Evolutionary conservation across 2,113 vertebrate species (phyloP), one percentile per base, ranked within the genome.

Genomic region (Coregonus clupeaformis): DNA sequence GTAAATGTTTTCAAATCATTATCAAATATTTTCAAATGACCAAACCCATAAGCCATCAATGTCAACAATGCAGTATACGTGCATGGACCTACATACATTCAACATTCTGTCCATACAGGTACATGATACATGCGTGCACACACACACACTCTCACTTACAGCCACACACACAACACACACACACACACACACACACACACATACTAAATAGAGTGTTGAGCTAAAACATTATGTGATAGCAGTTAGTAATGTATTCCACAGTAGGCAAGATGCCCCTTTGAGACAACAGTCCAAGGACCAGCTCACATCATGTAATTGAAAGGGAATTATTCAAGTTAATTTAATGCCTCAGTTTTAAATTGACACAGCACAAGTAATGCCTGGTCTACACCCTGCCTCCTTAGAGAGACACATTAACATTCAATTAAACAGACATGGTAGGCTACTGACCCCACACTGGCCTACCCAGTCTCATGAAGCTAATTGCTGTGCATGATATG

Each of bases 261-360:
- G 27, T 16, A 11, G 55, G 49, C 57, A 24, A n/a, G 45, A 6
- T 18, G 13, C 25, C 36, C 24, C 55, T 60, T 22, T 65, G 62
- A 79, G 47, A 55, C 36, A 52, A 68, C 25, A 1, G 52, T 71
- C 75, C 73, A 29, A 52, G 12, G 25, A n/a, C 59, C 49, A 55
- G 84, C 90, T 81, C 82, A 89, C 24, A 87, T 86, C 36, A 42
- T 42, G 6, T 91, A 91, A 91, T 84, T 92, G 84, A 92, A 93
- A 92, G 86, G 86, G 81, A 92, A 94, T 88, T 90, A 90, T 90
- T 94, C 88, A 91, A 92, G 81, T 87, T 91, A 82, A 85, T 87
- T 88, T 86, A 89, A 89, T 91, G 87, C 83, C 88, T 90, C 87
- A 90, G 88, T 89, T 87, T 84, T 86, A 76, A 65, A 91, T 85